A percentile compares a stretch with the other conserved stretches of the same genome.
These are phyloP conservation scores for Pantherophis vulpinus DNA, from an alignment of 2,797 vertebrate genomes.

Conservation along the genomic window DNA sequence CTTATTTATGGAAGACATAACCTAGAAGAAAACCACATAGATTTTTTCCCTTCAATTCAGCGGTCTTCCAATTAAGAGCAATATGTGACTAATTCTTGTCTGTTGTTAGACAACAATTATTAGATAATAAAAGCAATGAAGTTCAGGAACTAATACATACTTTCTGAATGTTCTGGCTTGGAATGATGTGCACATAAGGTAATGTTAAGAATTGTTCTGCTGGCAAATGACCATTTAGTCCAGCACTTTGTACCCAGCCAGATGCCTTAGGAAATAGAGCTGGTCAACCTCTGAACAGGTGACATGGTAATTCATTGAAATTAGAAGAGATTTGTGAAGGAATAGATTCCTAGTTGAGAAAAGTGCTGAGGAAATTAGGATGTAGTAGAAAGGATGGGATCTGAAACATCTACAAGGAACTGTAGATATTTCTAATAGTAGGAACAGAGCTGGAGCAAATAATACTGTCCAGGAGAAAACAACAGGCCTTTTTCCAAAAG, in stretches of 20 bases:
- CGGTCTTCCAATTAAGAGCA: background rate
- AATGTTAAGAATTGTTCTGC: background rate
- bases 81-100: background rate
- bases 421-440: background rate
- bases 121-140: background rate
- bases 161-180: background rate
- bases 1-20: background rate
- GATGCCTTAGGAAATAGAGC: background rate
- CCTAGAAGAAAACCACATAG: background rate
- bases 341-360: background rate
- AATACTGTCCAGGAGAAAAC: background rate
- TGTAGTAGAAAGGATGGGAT: background rate
- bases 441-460: background rate
- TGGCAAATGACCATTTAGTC: background rate
- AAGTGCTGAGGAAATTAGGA: too few species aligned
- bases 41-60: background rate
- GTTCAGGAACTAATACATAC: background rate
- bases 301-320: background rate
- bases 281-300: background rate
- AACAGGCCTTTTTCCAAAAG: background rate
- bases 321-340: background rate
- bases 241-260: background rate
- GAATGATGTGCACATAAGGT: background rate
- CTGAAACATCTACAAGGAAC: background rate
- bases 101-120: background rate